Evolutionary conservation across 1,140 invertebrate genomes (phyloP).

Genomic region (Sarcophaga bullata): DNA sequence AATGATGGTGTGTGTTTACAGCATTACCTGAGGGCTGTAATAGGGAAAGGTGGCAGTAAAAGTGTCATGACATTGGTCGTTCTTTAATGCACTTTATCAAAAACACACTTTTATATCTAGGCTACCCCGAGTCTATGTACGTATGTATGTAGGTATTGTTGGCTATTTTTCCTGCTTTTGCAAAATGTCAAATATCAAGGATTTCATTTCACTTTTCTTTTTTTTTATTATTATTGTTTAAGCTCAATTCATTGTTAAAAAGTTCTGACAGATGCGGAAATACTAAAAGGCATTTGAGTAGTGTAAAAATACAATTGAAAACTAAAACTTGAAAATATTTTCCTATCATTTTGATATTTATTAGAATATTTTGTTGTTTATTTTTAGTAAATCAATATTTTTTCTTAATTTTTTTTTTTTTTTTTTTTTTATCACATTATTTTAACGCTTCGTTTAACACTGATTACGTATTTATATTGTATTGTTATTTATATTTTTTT

Average conservation of each 20-base stretch:
- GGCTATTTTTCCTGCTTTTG: background rate
- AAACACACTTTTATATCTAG: background rate
- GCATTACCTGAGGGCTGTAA: too few relatives aligned
- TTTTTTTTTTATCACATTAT: background rate
- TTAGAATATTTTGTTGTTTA: too few relatives aligned
- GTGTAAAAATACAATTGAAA: too few relatives aligned
- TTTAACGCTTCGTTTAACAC: constrained; percentile 30
- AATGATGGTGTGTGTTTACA: too few relatives aligned
- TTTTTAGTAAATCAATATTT: background rate
- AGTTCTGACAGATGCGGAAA: too few relatives aligned
- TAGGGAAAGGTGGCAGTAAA: background rate
- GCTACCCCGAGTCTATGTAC: background rate
- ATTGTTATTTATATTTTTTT: background rate
- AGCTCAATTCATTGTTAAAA: too few relatives aligned
- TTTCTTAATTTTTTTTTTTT: background rate
- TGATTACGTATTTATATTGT: background rate
- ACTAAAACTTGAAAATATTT: too few relatives aligned
- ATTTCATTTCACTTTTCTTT: background rate
- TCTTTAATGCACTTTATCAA: background rate
- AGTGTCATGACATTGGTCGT: background rate
- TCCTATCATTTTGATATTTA: too few relatives aligned
- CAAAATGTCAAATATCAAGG: constrained; percentile 14
- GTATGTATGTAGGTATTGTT: background rate
- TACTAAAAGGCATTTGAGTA: too few relatives aligned
- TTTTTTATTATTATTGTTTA: background rate